Percentiles rank a stretch among this genome's conserved stretches.
These are phyloP conservation scores for Drosophila kambysellisi DNA, from an alignment of 2,888 invertebrate genomes.

Conservation along the genomic window DNA sequence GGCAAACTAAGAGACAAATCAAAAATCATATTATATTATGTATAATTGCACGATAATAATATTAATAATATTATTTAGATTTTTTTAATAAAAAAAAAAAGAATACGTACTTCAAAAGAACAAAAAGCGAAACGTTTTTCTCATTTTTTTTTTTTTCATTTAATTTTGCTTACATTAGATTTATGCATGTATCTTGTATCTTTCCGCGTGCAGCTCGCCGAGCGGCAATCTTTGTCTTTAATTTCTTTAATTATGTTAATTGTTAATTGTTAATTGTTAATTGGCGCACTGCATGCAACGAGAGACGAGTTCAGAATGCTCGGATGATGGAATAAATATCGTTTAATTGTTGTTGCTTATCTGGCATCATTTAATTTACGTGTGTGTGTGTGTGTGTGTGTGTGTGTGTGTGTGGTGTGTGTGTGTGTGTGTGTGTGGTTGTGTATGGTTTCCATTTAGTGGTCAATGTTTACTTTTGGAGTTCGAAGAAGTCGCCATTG, in stretches of 20 bases:
- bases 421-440: not conserved
- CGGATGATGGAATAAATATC: constrained; percentile 65
- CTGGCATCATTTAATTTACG: constrained; percentile 20
- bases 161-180: constrained; percentile 36
- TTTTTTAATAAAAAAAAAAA: constrained; percentile 4
- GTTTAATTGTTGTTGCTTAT: constrained; percentile 50
- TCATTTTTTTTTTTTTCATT: constrained; percentile 29
- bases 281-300: constrained; percentile 64
- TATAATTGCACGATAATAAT: constrained; percentile 24
- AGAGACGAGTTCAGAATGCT: constrained; percentile 36
- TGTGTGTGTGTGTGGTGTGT: not conserved
- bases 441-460: constrained; percentile 9
- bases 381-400: constrained; percentile 16
- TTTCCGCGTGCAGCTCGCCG: constrained; percentile 19
- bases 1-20: not conserved
- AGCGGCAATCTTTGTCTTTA: constrained; percentile 11
- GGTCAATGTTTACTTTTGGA: constrained; percentile 61
- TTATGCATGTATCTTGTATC: not conserved
- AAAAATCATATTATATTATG: constrained; percentile 13
- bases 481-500: constrained; percentile 58
- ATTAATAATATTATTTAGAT: constrained; percentile 9
- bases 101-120: constrained; percentile 20
- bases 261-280: constrained; percentile 44
- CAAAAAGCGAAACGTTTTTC: constrained; percentile 19
- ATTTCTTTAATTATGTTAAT: not conserved